Evolutionary conservation across 2,113 vertebrate species (phyloP), one percentile per base, ranked within the genome.

Genomic region (Microcebus tavaratra): DNA sequence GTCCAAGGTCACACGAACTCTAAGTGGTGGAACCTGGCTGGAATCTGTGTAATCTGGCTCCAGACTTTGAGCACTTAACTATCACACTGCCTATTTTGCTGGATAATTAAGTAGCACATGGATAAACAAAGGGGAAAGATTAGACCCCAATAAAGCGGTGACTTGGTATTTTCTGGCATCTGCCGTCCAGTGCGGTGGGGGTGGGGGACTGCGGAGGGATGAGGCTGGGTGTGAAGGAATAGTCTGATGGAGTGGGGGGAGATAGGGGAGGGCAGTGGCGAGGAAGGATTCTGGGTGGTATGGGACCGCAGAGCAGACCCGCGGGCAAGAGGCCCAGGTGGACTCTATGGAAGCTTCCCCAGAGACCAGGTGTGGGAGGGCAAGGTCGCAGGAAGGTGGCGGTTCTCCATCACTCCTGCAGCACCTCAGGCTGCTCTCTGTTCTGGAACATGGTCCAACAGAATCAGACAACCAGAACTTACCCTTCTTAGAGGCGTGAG

Each of bases 221-320:
- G 29, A 45, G 50, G 27, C 8, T 18, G 48, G 31, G 6, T 3
- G 20, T n/a, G 68, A 9, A 70, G n/a, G 55, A 29, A 25, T 20
- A 6, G 39, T 34, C 7, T 20, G 13, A 25, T 8, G 12, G 31
- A 57, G 45, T 14, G 5, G 20, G 53, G 36, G 27, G 75, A 63
- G 76, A 72, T 6, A 3, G 0, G 4, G 17, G n/a, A 14, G 9
- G 53, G 20, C 27, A 59, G 84, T 3, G 5, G 72, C 3, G 18
- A 59, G 84, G 27, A 72, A 68, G 34, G 18, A 15, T n/a, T 59
- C 67, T 1, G 7, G 65, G 80, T 9, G 21, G 39, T 45, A n/a
- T 3, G 11, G 20, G 0, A 11, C 36, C 2, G 5, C 20, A 34
- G 15, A 12, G 21, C 3, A 7, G 59, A 72, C 0, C 17, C 23